Conservation (phyloP, 2,113 vertebrate species). For the Suricata suricatta region DNA sequence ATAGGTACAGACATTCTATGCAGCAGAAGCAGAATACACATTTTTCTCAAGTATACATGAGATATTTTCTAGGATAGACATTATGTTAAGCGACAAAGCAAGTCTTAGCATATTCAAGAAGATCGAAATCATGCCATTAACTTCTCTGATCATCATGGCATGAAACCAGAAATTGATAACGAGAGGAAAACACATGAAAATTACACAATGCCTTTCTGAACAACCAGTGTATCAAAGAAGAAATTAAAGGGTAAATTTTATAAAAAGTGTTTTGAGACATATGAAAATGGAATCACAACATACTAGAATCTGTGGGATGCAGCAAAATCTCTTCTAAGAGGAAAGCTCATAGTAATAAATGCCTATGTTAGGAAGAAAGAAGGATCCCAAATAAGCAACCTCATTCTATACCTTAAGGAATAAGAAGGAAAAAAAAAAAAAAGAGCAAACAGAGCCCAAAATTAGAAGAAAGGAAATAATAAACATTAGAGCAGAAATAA, state of each 20-base stretch:
- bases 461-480: not conserved
- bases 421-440: not conserved
- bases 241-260: not conserved
- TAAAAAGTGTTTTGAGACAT: not conserved
- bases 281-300: not conserved
- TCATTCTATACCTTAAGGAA: not conserved
- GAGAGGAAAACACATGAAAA: not conserved
- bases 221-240: not conserved
- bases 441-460: not conserved
- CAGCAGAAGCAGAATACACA: not conserved
- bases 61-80: not conserved
- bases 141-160: not conserved
- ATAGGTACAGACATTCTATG: not conserved
- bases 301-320: not conserved
- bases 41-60: too few species aligned
- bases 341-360: not conserved
- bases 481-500: not conserved
- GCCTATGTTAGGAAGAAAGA: not conserved
- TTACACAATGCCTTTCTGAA: not conserved
- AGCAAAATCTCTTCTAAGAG: not conserved
- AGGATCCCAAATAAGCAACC: not conserved
- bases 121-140: not conserved
- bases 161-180: not conserved
- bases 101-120: not conserved
- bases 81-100: not conserved